Percentiles rank a stretch among this genome's conserved stretches.
phyloP scores from a whole-genome alignment of 2,113 vertebrate species.

The Python bivittatus region DNA sequence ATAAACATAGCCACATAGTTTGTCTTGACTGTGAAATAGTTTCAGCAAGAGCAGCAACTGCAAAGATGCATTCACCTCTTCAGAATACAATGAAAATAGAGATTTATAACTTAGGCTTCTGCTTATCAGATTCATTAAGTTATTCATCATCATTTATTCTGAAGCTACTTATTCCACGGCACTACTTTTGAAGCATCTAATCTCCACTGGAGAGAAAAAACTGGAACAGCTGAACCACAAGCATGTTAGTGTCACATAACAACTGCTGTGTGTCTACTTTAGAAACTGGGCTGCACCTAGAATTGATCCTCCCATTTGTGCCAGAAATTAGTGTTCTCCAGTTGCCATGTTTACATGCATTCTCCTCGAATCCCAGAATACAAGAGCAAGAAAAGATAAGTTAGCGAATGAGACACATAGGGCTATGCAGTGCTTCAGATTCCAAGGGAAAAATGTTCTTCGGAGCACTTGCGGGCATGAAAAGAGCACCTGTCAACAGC shows the following conservation, averaged over 20 bases:
- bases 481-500: too few species aligned
- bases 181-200: not conserved
- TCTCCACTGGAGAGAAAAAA: not conserved
- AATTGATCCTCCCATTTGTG: not conserved
- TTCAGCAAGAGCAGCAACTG: not conserved
- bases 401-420: too few species aligned
- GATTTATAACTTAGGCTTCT: not conserved
- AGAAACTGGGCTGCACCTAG: not conserved
- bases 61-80: not conserved
- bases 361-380: not conserved
- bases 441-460: too few species aligned
- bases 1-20: not conserved
- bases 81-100: not conserved
- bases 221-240: not conserved
- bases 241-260: not conserved
- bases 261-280: not conserved
- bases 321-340: not conserved
- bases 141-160: not conserved
- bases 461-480: too few species aligned
- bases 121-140: not conserved
- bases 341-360: not conserved
- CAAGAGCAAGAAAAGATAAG: too few species aligned
- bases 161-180: not conserved
- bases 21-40: not conserved
- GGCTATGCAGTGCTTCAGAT: too few species aligned